phyloP scores from a whole-genome alignment of 2,113 vertebrate species.

The Colistium nudipinnis region DNA sequence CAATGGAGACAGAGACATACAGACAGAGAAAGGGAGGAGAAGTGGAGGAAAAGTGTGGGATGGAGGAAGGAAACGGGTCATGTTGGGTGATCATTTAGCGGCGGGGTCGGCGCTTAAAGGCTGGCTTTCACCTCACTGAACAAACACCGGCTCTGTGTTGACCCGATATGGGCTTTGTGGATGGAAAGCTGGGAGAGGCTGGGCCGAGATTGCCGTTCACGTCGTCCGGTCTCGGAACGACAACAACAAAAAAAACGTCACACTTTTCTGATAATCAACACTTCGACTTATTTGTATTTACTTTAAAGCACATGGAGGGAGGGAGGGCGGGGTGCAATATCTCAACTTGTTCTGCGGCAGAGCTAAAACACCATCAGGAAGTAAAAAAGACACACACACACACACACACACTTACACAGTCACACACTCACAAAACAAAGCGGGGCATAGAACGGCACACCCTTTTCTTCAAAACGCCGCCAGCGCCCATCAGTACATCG shows the following conservation, averaged over 20 bases:
- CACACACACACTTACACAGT: slow-evolving; percentile 11
- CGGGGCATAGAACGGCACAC: slow-evolving; percentile 50
- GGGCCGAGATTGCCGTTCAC: slow-evolving; percentile 19
- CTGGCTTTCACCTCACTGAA: slow-evolving; percentile 68
- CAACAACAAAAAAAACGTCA: slow-evolving; percentile 31
- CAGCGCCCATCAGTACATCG: slow-evolving; percentile 54
- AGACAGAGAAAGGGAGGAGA: slow-evolving; percentile 43
- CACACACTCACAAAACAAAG: slow-evolving; percentile 56
- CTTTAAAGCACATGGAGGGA: slow-evolving; percentile 18
- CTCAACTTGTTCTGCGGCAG: slow-evolving; percentile 35
- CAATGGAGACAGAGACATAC: slow-evolving; percentile 46
- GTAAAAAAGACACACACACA: slow-evolving; percentile 40
- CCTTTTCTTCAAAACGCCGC: slow-evolving; percentile 67
- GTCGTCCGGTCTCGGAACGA: slow-evolving; percentile 12
- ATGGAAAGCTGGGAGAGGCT: slow-evolving; percentile 34
- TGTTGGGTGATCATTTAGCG: slow-evolving; percentile 60
- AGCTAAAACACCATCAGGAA: slow-evolving; percentile 60
- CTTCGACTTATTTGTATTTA: not conserved
- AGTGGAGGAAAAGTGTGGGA: slow-evolving; percentile 32
- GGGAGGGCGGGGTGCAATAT: slow-evolving; percentile 22
- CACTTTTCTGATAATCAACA: slow-evolving; percentile 7
- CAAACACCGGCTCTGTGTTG: slow-evolving; percentile 65
- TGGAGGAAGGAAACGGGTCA: slow-evolving; percentile 60
- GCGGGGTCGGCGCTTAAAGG: slow-evolving; percentile 50
- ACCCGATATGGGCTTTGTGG: slow-evolving; percentile 65